These are phyloP conservation scores for Melipona bicolor DNA, from an alignment of 2,888 invertebrate species.

Conservation along the genomic window DNA sequence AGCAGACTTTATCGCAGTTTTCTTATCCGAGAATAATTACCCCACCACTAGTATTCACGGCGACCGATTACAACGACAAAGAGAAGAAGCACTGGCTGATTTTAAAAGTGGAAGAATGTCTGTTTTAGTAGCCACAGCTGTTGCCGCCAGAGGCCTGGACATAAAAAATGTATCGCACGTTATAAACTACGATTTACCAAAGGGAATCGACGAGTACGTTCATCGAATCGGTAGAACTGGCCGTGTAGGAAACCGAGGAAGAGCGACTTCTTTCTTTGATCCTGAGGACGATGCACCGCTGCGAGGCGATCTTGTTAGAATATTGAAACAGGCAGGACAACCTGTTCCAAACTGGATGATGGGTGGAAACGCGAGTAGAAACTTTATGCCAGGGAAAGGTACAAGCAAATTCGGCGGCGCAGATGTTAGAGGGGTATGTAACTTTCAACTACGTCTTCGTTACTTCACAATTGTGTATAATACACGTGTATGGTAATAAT, in stretches of 20 bases:
- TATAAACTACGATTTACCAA: conserved; percentile 96
- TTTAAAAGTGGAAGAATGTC: conserved; percentile 91
- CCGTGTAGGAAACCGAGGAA: conserved; percentile 95
- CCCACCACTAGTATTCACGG: conserved; percentile 91
- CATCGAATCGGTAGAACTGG: conserved; percentile 98
- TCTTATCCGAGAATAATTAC: conserved; percentile 91
- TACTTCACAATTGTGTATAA: neutral
- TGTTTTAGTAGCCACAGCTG: conserved; percentile 97
- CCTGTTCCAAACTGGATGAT: conserved; percentile 89
- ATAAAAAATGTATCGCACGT: conserved; percentile 95
- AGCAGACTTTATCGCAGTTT: conserved; percentile 95
- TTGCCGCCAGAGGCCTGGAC: conserved; percentile 96
- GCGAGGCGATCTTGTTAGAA: conserved; percentile 88
- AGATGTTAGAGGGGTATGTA: conserved; percentile 88
- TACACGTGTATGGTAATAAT: neutral
- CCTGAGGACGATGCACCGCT: conserved; percentile 85
- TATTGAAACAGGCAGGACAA: conserved; percentile 92
- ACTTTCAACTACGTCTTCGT: neutral
- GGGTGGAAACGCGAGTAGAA: conserved; percentile 83
- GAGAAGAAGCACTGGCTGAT: conserved; percentile 90
- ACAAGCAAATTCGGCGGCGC: conserved; percentile 88
- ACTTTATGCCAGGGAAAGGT: conserved; percentile 67
- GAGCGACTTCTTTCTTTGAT: conserved; percentile 94
- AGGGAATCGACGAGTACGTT: conserved; percentile 96
- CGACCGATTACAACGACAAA: conserved; percentile 89